Base-by-base conservation (phyloP, 2,113 vertebrate genomes). In the Phaethornis superciliosus region DNA sequence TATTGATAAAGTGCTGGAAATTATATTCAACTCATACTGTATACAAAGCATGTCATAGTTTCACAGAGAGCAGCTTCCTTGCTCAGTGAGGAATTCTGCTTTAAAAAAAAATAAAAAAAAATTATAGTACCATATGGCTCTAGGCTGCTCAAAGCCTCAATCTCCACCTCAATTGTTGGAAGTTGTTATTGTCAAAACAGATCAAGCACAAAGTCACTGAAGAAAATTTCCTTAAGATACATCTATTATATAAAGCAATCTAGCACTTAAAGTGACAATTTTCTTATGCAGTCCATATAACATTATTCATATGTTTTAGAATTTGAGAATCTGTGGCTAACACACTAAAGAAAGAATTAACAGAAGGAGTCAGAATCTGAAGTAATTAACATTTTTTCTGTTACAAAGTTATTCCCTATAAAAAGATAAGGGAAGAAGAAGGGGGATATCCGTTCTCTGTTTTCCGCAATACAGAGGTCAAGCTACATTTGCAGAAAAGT, bases 171-270 rank as follows among this genome's bases (percentile, higher is more conserved):
- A 14, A 1, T 28, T 90, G 46, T 13, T 83, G 42, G 69, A 88
- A 94, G 63, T 54, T 80, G 37, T 87, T 82, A 60, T 22, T 90
- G 86, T 88, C 68, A 90, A 81, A 93, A 90, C 8, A 81, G n/a
- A 90, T 92, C n/a, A 84, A 75, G 35, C 56, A 78, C 64, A 81
- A 70, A 70, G 52, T 55, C 83, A 65, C 51, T 83, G 60, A 75
- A 78, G 59, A 67, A 83, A 88, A 67, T 81, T 81, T 63, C 47
- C 52, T 81, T 77, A 58, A 83, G 42, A 80, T 62, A 63, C 32
- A 59, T 55, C 27, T 63, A 63, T 62, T 28, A 77, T 3, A 35
- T 8, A 78, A 55, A 16, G 7, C 33, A 86, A 59, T 37, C 7
- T 74, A 55, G 18, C 26, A 35, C 42, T 69, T 90, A 69, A 76